phyloP scores from a whole-genome alignment of 2,113 vertebrate genomes.

The Crotalus helleri region DNA sequence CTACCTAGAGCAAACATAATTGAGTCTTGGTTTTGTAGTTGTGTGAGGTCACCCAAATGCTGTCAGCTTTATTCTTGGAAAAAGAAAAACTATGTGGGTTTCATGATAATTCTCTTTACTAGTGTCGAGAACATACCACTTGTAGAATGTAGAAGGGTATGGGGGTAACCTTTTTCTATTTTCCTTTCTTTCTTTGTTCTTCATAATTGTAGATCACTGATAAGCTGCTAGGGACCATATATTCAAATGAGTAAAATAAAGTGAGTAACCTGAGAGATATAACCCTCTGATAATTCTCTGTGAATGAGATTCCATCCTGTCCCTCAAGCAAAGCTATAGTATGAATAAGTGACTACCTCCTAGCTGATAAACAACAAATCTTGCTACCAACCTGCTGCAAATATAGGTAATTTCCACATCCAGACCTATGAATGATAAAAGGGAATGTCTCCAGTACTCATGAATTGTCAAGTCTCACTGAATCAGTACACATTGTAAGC shows the following conservation, averaged over 20 bases:
- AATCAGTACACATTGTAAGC: background rate
- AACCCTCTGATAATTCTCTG: background rate
- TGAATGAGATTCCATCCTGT: background rate
- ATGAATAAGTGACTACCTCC: background rate
- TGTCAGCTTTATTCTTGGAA: background rate
- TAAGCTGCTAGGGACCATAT: background rate
- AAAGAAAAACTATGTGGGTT: background rate
- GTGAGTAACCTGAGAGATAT: background rate
- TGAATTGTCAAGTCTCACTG: background rate
- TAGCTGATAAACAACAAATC: background rate
- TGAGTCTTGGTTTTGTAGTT: background rate
- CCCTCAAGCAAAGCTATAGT: background rate
- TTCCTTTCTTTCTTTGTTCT: slow-evolving; percentile 1
- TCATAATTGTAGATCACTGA: background rate
- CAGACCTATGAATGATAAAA: background rate
- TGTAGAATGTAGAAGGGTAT: background rate
- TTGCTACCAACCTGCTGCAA: background rate
- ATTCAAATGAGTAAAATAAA: background rate
- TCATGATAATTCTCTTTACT: background rate
- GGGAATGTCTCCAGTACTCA: background rate
- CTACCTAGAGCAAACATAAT: background rate
- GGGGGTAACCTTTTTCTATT: background rate
- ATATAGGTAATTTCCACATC: background rate
- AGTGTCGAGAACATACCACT: background rate
- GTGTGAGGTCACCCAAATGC: background rate